Evolutionary conservation across 2,113 vertebrate genomes (phyloP).

Genomic region (Toxotes chatareus): DNA sequence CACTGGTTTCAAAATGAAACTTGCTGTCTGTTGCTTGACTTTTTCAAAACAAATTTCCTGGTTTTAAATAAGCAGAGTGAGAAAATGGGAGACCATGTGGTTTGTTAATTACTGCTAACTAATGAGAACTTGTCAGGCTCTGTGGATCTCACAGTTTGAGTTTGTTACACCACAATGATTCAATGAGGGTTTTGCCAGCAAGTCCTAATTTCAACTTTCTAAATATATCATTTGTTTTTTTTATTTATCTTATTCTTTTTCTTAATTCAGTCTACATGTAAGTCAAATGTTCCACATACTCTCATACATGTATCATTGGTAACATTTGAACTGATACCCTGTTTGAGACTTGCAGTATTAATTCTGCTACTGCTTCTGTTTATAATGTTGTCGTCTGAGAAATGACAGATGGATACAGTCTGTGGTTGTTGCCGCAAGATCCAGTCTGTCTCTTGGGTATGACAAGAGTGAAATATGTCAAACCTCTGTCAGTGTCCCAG

Average conservation of each 20-base stretch:
- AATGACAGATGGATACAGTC: background rate
- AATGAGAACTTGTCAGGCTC: constrained; percentile 12
- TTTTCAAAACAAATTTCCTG: background rate
- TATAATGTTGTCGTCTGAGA: constrained; percentile 4
- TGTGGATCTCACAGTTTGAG: constrained; percentile 7
- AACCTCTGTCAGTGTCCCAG: constrained; percentile 4
- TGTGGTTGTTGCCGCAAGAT: constrained; percentile 13
- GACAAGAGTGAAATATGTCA: constrained; percentile 29
- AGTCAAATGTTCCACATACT: background rate
- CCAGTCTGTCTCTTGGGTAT: background rate
- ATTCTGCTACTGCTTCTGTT: background rate
- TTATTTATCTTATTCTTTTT: background rate
- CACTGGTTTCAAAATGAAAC: constrained; percentile 8
- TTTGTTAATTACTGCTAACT: constrained; percentile 19
- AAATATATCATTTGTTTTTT: background rate
- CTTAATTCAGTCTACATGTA: background rate
- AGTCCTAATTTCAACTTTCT: background rate
- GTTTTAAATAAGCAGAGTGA: background rate
- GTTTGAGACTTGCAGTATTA: background rate
- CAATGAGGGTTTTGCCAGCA: constrained; percentile 9
- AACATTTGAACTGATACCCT: background rate
- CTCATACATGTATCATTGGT: background rate
- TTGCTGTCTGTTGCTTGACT: background rate
- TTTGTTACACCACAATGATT: constrained; percentile 3
- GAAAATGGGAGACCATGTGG: background rate